Base-by-base conservation (phyloP, 2,113 vertebrate genomes). In the Cygnus atratus region DNA sequence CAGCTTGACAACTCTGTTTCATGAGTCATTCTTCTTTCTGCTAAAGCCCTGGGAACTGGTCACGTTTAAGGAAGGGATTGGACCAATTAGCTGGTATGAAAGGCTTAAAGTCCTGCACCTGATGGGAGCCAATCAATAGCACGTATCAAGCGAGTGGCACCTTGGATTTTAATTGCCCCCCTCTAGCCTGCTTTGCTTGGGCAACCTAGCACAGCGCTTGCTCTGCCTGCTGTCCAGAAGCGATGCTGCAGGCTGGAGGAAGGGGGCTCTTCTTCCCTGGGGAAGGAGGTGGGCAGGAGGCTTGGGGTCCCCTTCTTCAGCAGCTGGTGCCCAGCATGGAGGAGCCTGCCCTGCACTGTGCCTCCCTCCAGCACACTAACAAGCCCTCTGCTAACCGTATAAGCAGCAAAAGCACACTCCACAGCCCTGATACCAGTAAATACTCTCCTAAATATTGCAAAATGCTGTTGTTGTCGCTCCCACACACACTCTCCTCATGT, bases 401-500 rank as follows among this genome's bases (percentile, higher is more conserved):
- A 85, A 93, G 52, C 67, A 84, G 74, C 59, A 94, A 46, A 52
- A 71, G 39, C 59, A 80, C n/a, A 19, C 82, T 86, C 81, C 72
- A 67, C 37, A 86, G 44, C 18, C 35, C 29, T 6, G 5, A 9
- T 62, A 55, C 46, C 61, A n/a, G 80, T 92, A 96, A 97, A 92
- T 63, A 86, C 37, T 67, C 81, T 50, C 67, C 77, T 97, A 97
- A 95, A 93, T 95, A 96, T 54, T 92, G 87, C 29, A 94, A 93
- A 96, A 90, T 2, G 7, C 84, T 91, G 50, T 77, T 91, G 55
- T 84, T 22, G 1, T 61, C 6, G 3, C 65, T n/a, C n/a, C 67
- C 46, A 41, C 71, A 63, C 50, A 62, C 1, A 9, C 35, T 90
- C 67, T 88, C 62, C 71, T 95, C 58, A 58, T n/a, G 76, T 46